Evolutionary conservation across 2,888 invertebrate species (phyloP).

Genomic region (Eupithecia exiguata): DNA sequence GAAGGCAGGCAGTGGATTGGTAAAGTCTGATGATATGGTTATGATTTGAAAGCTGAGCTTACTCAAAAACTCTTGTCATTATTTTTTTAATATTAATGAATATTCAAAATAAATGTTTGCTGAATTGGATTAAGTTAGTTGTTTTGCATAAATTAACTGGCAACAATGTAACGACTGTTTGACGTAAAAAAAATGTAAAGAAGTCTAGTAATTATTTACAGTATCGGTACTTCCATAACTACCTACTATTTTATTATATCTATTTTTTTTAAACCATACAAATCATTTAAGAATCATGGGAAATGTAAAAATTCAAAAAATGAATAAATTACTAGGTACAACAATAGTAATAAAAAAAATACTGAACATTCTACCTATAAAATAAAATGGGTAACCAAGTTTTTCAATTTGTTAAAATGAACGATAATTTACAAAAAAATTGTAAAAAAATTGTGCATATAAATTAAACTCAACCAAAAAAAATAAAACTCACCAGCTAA

Average conservation of each 20-base stretch:
- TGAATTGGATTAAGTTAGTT: neutral
- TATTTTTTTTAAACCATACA: neutral
- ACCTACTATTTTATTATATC: neutral
- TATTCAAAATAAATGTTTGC: neutral
- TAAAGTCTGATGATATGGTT: no score
- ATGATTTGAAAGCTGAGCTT: neutral
- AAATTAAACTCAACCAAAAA: no score
- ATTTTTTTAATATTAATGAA: neutral
- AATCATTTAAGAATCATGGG: neutral
- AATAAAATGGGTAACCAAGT: neutral
- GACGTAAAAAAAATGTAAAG: neutral
- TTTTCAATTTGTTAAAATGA: neutral
- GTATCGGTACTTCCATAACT: neutral
- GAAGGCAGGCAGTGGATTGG: no score
- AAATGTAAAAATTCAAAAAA: neutral
- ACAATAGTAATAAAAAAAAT: neutral
- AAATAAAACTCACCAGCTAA: constrained; percentile 8
- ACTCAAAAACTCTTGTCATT: neutral
- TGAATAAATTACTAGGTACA: neutral
- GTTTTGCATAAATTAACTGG: neutral
- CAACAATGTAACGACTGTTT: neutral
- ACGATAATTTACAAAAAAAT: neutral
- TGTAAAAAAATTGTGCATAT: no score
- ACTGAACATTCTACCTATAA: neutral
- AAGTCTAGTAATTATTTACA: neutral